Evolutionary conservation across 1,140 invertebrate genomes (phyloP).

Genomic region (Drosophila malerkotliana): DNA sequence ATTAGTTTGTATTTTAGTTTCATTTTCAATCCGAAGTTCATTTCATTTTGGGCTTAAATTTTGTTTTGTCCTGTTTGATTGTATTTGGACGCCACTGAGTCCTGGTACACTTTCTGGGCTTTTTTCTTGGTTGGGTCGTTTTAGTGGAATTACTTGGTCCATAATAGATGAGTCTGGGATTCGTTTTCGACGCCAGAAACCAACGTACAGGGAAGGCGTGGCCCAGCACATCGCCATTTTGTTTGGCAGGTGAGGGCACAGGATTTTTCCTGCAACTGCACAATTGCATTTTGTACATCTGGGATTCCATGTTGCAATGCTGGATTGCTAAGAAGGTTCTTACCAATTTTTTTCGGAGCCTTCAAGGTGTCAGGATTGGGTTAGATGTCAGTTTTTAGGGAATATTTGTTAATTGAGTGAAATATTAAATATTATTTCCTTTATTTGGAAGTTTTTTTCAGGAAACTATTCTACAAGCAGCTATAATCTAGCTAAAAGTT

Average conservation of each 20-base stretch:
- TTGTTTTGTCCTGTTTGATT: slow-evolving; percentile 51
- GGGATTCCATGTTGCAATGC: neutral
- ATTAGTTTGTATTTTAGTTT: slow-evolving; percentile 78
- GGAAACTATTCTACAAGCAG: too few species aligned
- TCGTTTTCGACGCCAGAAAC: slow-evolving; percentile 48
- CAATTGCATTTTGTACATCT: slow-evolving; percentile 2
- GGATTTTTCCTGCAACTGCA: slow-evolving; percentile 9
- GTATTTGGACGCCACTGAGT: slow-evolving; percentile 34
- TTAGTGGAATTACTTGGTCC: slow-evolving; percentile 79
- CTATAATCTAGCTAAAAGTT: too few species aligned
- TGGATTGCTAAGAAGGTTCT: neutral
- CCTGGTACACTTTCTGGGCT: slow-evolving; percentile 23
- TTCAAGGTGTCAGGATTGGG: neutral
- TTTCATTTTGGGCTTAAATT: slow-evolving; percentile 72
- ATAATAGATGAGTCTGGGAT: slow-evolving; percentile 69
- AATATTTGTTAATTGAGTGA: neutral
- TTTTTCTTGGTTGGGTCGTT: slow-evolving; percentile 57
- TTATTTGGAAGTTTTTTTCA: too few species aligned
- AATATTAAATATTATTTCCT: too few species aligned
- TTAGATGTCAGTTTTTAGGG: neutral
- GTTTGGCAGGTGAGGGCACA: slow-evolving; percentile 9
- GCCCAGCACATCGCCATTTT: slow-evolving; percentile 9
- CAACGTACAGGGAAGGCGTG: slow-evolving; percentile 3
- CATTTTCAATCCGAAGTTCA: slow-evolving; percentile 74
- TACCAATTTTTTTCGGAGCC: neutral